Percentiles rank a stretch among this genome's conserved stretches.
Evolutionary conservation across 2,113 vertebrate species (phyloP).

Genomic region (Cottus gobio): DNA sequence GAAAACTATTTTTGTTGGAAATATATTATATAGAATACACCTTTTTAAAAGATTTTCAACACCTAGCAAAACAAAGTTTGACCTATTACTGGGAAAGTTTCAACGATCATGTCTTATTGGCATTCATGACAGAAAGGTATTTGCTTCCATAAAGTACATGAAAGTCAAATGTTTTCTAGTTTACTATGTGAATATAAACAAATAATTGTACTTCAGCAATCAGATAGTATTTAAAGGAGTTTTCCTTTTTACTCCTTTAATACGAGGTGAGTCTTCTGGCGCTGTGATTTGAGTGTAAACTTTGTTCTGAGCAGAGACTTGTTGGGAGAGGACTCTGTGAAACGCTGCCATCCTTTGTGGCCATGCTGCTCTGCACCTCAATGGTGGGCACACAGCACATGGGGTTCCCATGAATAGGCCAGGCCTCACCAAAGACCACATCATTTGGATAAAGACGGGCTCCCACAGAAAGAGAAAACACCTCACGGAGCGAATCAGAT

Average conservation of each 20-base stretch:
- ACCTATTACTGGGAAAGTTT: not conserved
- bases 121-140: not conserved
- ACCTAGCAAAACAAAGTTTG: constrained; percentile 10
- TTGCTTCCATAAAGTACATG: not conserved
- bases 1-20: not conserved
- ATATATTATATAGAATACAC: not conserved
- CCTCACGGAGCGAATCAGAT: constrained; percentile 69
- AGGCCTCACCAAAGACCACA: constrained; percentile 77
- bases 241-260: not conserved
- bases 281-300: constrained; percentile 38
- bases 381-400: constrained; percentile 80
- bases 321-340: constrained; percentile 54
- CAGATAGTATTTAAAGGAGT: not conserved
- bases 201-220: constrained; percentile 5
- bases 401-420: constrained; percentile 78
- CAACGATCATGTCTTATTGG: not conserved
- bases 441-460: constrained; percentile 75
- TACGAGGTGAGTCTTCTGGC: constrained; percentile 3
- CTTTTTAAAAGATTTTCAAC: not conserved
- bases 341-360: constrained; percentile 78
- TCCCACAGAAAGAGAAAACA: constrained; percentile 71
- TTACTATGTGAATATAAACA: not conserved
- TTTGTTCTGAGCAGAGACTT: constrained; percentile 53
- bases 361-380: constrained; percentile 79
- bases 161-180: not conserved